Base-by-base conservation (phyloP, 2,888 invertebrate genomes). In the Hemaris fuciformis region DNA sequence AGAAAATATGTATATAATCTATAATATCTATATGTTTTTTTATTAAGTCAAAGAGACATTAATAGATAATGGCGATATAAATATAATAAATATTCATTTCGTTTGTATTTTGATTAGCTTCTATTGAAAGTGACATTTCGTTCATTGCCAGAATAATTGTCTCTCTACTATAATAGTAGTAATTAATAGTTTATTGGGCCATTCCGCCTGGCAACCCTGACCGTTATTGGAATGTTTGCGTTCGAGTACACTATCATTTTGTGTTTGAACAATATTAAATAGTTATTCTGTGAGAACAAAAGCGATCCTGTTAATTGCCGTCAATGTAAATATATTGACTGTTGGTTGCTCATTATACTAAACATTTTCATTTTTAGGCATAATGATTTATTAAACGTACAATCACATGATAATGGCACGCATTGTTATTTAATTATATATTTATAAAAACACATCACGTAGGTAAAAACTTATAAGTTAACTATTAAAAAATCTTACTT, bases 211-310 rank as follows among this genome's bases (percentile, higher is more conserved):
- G 23, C 38, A 62, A 60, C 27, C n/a, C 38, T 61, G 56, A 31
- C 27, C 31, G 46, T 60, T 64, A 62, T 63, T 67, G 61, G 57
- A 64, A 66, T 66, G 61, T 59, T 62, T 62, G 20, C 13, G 48
- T 59, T 62, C 61, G 20, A 8, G 48, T 60, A 43, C 46, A 31
- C 42, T 43, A 38, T 46, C 18, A 59, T 34, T 45, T 46, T 57
- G 59, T 60, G 43, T 58, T 48, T 58, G 25, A 22, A 31, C 42
- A 53, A 3, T 20, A 20, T 53, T 53, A 41, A 60, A 48, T 48
- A 60, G 41, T 60, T 60, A 41, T 48, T 60, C 23, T 2, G 8
- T 41, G 48, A 34, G 23, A 23, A 48, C 59, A 59, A 59, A 46
- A 23, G 10, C 59, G 15, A 23, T 10, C 22, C 20, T 48, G 34